Percentiles rank a stretch among this genome's conserved stretches.
phyloP scores from a whole-genome alignment of 2,113 vertebrate species.

The Prietella phreatophila region DNA sequence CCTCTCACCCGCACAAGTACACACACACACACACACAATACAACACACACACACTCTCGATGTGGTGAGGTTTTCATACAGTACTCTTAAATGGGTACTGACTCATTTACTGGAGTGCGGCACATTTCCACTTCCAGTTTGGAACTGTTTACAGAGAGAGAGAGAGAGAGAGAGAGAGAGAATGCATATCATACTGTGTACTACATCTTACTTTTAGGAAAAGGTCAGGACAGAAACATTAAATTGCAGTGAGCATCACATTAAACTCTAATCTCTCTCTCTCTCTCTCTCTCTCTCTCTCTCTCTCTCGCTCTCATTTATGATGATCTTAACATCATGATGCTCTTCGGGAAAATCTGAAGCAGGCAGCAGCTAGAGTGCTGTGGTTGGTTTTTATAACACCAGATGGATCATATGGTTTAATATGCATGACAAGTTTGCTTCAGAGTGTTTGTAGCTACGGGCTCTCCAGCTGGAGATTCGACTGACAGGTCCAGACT shows the following conservation, averaged over 20 bases:
- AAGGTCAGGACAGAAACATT: neutral
- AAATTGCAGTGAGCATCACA: neutral
- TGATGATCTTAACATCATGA: too few species aligned
- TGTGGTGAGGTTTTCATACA: slow-evolving; percentile 49
- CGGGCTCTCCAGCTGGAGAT: neutral
- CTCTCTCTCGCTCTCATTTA: too few species aligned
- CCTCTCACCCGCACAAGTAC: neutral
- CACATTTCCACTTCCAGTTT: slow-evolving; percentile 72
- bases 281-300: neutral
- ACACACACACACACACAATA: slow-evolving; percentile 29
- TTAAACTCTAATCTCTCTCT: neutral
- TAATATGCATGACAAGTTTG: neutral
- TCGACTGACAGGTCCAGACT: neutral
- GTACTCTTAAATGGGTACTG: slow-evolving; percentile 50
- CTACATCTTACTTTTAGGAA: neutral
- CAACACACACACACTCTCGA: slow-evolving; percentile 53
- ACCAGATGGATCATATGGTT: neutral
- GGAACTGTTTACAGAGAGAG: slow-evolving; percentile 27
- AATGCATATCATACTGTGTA: neutral
- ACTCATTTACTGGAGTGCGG: slow-evolving; percentile 56
- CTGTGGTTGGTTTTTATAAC: neutral
- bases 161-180: neutral
- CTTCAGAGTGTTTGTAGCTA: neutral
- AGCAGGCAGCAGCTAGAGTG: too few species aligned
- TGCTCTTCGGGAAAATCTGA: neutral